These are phyloP conservation scores for Oryzias sinensis DNA, from an alignment of 2,797 vertebrate species.

Conservation along the genomic window DNA sequence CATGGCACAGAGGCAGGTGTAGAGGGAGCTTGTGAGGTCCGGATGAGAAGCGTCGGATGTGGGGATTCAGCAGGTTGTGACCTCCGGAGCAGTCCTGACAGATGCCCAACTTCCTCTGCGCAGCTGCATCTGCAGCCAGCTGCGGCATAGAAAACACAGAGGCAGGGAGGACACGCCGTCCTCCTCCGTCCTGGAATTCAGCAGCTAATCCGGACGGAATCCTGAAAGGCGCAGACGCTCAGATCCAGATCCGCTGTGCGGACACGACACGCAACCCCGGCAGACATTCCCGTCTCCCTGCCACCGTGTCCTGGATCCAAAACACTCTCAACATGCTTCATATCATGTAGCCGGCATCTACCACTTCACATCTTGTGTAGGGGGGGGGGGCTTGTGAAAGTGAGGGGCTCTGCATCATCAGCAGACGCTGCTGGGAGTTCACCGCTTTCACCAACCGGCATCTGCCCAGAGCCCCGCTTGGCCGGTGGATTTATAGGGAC, in stretches of 20 bases:
- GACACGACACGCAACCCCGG: slow-evolving; percentile 50
- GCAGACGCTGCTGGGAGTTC: slow-evolving; percentile 52
- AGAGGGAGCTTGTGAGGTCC: slow-evolving; percentile 48
- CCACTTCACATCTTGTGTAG: slow-evolving; percentile 76
- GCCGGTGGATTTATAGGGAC: slow-evolving; percentile 50
- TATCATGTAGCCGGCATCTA: slow-evolving; percentile 90
- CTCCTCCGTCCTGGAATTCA: slow-evolving; percentile 63
- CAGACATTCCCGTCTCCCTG: slow-evolving; percentile 50
- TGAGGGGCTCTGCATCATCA: slow-evolving; percentile 66
- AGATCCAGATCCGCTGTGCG: slow-evolving; percentile 45
- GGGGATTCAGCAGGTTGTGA: slow-evolving; percentile 24
- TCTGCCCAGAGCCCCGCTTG: slow-evolving; percentile 52
- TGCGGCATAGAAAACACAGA: slow-evolving; percentile 64
- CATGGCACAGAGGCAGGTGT: slow-evolving; percentile 59
- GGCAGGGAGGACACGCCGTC: slow-evolving; percentile 63
- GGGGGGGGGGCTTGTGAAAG: slow-evolving; percentile 51
- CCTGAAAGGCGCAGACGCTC: slow-evolving; percentile 30
- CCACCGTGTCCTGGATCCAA: slow-evolving; percentile 60
- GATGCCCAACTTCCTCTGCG: slow-evolving; percentile 54
- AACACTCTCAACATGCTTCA: slow-evolving; percentile 80
- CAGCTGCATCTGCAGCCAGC: slow-evolving; percentile 71
- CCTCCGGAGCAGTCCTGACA: slow-evolving; percentile 39
- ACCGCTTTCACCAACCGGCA: slow-evolving; percentile 48
- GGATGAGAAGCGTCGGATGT: slow-evolving; percentile 40
- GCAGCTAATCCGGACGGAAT: slow-evolving; percentile 58